phyloP scores from a whole-genome alignment of 2,797 vertebrate species.

The Squalus acanthias region DNA sequence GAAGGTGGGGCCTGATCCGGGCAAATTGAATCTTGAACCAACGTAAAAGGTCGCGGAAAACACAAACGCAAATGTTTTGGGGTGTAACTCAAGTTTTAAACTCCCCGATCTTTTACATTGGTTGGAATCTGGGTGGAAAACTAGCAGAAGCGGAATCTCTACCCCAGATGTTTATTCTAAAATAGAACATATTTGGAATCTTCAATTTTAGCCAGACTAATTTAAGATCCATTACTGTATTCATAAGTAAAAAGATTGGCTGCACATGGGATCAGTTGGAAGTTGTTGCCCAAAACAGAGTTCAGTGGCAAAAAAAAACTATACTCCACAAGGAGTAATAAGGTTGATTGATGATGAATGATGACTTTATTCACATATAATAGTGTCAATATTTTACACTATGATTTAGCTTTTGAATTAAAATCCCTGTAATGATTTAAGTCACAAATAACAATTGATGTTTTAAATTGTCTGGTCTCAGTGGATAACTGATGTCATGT shows the following conservation, averaged over 20 bases:
- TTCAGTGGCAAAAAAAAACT: neutral
- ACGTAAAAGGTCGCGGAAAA: too few relatives aligned
- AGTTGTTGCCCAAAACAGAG: neutral
- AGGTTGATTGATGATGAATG: neutral
- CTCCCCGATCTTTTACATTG: neutral
- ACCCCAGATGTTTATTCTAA: neutral
- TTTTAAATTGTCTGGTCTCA: neutral
- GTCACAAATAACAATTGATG: neutral
- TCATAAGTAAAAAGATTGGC: neutral
- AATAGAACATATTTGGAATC: neutral
- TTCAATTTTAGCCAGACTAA: neutral
- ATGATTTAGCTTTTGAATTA: neutral
- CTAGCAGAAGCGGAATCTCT: neutral
- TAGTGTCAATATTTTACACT: neutral
- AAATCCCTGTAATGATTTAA: neutral
- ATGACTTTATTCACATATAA: neutral
- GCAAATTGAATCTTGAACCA: neutral
- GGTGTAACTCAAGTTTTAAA: neutral
- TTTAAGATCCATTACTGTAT: neutral
- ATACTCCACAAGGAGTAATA: neutral
- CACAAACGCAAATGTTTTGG: neutral
- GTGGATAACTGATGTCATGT: neutral
- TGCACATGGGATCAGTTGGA: neutral
- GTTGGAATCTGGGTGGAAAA: neutral
- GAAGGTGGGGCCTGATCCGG: neutral